Base-by-base conservation (phyloP, 1,140 invertebrate species). In the Drosophila orosa region DNA sequence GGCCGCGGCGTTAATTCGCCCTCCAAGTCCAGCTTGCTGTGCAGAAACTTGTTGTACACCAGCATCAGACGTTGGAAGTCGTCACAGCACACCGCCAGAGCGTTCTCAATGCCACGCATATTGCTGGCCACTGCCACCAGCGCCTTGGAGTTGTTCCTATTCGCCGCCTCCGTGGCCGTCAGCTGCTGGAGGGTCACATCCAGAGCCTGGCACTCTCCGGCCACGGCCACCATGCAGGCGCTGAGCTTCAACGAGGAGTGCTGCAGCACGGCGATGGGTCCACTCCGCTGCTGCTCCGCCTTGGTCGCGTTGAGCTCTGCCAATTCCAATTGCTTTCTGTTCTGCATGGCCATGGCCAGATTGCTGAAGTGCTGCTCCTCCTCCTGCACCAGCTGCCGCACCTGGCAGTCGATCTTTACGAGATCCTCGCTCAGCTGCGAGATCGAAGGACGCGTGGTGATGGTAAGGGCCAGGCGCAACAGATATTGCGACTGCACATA, bases 401-500 rank as follows among this genome's bases (percentile, higher is more conserved):
- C 74, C 47, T 74, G 89, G 25, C 63, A 82, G 48, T 92, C 81
- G 12, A 92, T 90, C 66, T 87, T 91, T 2, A 77, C 74, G 7
- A 92, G 48, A 24, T 91, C 91, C 5, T 59, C 68, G 62, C 80
- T 87, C 1, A 91, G 62, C 44, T 75, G 71, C 8, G 90, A 91
- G 17, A 91, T 78, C 10, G 91, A 91, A 1, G 91, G 89, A 4
- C 79, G 59, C 12, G 91, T 90, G 42, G 85, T 79, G n/a, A 91
- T 82, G 19, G 89, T 87, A 1, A 92, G 69, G 7, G 90, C 90
- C 48, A 92, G 55, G 4, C 91, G 89, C 5, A 92, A 39, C 31
- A 92, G 63, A 58, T 90, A 92, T 39, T 92, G 91, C 13, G 91
- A 92, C 66, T 92, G 91, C 40, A 92, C 86, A 54, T 92, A 92